Conservation (phyloP, 1,140 invertebrate species). For the Panonychus citri region DNA sequence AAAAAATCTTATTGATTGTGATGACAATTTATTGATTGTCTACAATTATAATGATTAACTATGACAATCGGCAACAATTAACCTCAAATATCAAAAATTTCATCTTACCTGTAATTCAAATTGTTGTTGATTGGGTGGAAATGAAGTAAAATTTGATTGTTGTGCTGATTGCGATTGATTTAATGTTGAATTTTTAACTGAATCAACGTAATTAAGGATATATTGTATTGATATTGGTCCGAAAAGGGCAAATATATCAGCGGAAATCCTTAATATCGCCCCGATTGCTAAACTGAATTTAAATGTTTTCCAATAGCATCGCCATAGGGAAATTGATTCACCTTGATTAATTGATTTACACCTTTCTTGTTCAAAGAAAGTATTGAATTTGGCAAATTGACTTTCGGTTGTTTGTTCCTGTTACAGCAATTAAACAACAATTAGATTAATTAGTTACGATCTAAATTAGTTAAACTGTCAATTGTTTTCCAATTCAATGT, state of each 20-base stretch:
- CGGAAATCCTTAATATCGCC: constrained; percentile 41
- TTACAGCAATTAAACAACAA: neutral
- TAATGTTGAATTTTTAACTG: constrained; percentile 8
- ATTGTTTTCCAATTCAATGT: too few relatives aligned
- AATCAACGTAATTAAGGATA: constrained; percentile 41
- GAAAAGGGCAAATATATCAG: constrained; percentile 47
- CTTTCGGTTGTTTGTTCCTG: neutral
- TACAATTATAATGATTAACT: too few relatives aligned
- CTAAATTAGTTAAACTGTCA: too few relatives aligned
- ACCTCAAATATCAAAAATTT: too few relatives aligned
- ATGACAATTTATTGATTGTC: too few relatives aligned
- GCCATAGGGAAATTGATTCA: constrained; percentile 28
- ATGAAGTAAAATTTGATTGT: neutral
- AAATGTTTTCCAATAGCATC: constrained; percentile 39
- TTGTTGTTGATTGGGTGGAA: neutral
- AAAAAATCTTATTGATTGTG: too few relatives aligned
- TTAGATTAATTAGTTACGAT: too few relatives aligned
- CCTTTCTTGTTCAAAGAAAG: neutral
- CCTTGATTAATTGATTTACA: neutral
- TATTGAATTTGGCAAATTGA: neutral
- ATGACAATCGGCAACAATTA: too few relatives aligned
- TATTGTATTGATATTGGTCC: constrained; percentile 47
- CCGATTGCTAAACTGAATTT: constrained; percentile 45
- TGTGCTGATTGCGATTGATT: neutral
- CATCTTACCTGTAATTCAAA: neutral